Evolutionary conservation across 2,113 vertebrate species (phyloP).

Genomic region (Nesogale talazaci): DNA sequence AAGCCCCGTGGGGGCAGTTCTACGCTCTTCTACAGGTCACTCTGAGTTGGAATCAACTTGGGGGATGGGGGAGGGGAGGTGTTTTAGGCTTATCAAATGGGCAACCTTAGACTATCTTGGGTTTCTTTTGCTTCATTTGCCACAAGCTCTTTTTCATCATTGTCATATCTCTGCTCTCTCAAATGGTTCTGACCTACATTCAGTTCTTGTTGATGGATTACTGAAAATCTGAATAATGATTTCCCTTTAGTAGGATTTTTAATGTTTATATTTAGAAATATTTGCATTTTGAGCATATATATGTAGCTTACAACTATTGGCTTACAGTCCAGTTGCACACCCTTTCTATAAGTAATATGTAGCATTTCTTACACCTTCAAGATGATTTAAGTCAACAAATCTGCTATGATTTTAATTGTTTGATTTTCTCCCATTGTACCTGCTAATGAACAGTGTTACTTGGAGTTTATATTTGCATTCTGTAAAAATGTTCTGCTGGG

Average conservation of each 20-base stretch:
- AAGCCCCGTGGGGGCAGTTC: background rate
- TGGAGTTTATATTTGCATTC: constrained; percentile 2
- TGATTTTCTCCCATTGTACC: constrained; percentile 3
- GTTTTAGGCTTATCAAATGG: background rate
- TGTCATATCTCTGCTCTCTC: background rate
- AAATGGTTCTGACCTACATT: background rate
- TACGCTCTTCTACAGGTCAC: background rate
- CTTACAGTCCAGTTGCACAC: no score
- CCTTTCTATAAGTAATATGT: background rate
- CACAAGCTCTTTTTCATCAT: background rate
- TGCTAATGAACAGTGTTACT: background rate
- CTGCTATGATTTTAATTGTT: background rate
- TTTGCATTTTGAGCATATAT: background rate
- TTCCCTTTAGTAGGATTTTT: background rate
- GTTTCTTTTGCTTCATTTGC: background rate
- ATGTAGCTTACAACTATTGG: no score
- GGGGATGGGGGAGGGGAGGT: background rate
- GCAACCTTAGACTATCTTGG: background rate
- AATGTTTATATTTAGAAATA: background rate
- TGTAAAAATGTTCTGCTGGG: background rate
- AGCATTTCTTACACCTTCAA: background rate
- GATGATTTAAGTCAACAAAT: constrained; percentile 18
- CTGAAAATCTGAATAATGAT: background rate
- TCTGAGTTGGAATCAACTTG: background rate
- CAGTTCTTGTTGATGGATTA: background rate